phyloP scores from a whole-genome alignment of 92 coral and sea anemone genomes.

The Epizoanthus scotinus region DNA sequence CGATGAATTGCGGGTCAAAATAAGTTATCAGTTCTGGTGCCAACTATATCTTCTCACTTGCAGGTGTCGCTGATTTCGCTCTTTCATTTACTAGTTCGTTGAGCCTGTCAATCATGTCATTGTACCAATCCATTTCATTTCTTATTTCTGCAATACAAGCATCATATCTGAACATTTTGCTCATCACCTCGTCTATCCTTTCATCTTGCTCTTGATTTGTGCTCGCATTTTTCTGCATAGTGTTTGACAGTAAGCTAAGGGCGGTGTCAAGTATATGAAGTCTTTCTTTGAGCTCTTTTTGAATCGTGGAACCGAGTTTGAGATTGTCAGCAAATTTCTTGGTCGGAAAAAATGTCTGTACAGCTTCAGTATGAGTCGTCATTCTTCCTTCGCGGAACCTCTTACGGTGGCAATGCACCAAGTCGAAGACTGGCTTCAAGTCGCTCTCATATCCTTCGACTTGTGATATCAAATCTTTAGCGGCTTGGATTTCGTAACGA shows the following conservation, averaged over 20 bases:
- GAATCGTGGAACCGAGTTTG: conserved; percentile 15
- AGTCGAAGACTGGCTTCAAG: conserved; percentile 50
- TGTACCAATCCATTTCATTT: conserved; percentile 24
- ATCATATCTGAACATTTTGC: not conserved
- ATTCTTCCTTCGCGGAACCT: conserved; percentile 45
- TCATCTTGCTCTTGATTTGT: conserved; percentile 30
- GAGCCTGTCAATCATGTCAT: not conserved
- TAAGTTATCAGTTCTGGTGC: too few relatives aligned
- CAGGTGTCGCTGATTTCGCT: not conserved
- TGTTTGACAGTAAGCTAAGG: conserved; percentile 1
- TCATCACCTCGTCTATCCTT: not conserved
- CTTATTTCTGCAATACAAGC: conserved; percentile 7
- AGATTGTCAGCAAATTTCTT: conserved; percentile 30
- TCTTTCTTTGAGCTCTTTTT: conserved; percentile 25
- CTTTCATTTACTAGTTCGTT: not conserved
- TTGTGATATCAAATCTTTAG: conserved; percentile 30
- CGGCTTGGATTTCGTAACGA: conserved; percentile 25
- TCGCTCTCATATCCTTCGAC: conserved; percentile 46
- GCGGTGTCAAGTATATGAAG: conserved; percentile 7
- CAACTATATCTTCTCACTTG: conserved; percentile 1
- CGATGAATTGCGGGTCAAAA: too few relatives aligned
- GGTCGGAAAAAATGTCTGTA: conserved; percentile 27
- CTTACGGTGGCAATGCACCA: conserved; percentile 53
- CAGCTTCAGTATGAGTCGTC: not conserved
- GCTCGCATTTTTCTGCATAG: not conserved